Base-by-base conservation (phyloP, 1,140 invertebrate species). In the Helicoverpa armigera region DNA sequence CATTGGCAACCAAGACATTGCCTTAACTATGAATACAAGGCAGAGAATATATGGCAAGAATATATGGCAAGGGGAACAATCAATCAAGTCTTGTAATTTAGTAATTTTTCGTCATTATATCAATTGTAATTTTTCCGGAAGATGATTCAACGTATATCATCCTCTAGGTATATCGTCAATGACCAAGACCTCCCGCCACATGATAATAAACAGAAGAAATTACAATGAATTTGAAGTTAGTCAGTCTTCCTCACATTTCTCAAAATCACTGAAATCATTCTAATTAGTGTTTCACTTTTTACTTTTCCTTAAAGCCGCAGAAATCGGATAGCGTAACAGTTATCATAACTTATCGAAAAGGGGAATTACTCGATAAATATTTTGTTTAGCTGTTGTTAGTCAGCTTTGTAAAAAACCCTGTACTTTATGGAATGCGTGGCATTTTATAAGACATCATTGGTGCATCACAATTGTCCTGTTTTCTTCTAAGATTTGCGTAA, bases 321-420 rank as follows among this genome's bases (percentile, higher is more conserved):
- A 23, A 58, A 16, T 12, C 9, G 9, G 4, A 54, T 54, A 54
- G 53, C n/a, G 13, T 54, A 3, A 16, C 13, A 54, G 0, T 43
- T 43, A 43, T n/a, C 13, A n/a, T 54, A 54, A 54, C 3, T 54
- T 63, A 63, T 69, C 16, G 23, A 43, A 10, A 43, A 23, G 14
- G 63, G 63, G 35, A 48, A 67, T 16, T 11, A 50, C 63, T 61
- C 58, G 4, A 23, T 61, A 29, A 11, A 50, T 67, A 43, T 48
- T 67, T 67, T 23, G 9, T 50, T 18, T 16, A 11, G 3, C 2
- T 50, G 12, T 51, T 3, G 11, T 5, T 43, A 7, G 65, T 50
- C n/a, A 50, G 10, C 43, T 16, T 50, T 50, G 50, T 11, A 69
- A 69, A 48, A 67, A 69, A 69, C 43, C 65, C 58, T 29, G 16